A percentile compares a stretch with the other conserved stretches of the same genome.
phyloP scores from a whole-genome alignment of 2,113 vertebrate genomes.

The Aspiorhynchus laticeps region DNA sequence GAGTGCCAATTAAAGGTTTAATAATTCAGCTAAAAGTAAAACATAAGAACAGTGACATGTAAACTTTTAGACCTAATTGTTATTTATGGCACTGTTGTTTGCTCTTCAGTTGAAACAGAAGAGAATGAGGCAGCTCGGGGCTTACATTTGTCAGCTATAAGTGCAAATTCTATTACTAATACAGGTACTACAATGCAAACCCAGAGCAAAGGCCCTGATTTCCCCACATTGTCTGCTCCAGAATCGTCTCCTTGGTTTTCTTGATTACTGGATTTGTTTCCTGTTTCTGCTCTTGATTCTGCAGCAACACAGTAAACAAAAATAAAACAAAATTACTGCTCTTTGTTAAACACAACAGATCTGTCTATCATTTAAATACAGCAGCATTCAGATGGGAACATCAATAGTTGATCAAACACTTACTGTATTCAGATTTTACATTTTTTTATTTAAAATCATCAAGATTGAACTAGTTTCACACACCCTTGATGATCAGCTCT shows the following conservation, averaged over 20 bases:
- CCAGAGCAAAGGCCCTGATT: neutral
- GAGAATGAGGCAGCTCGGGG: too few relatives aligned
- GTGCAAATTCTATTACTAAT: neutral
- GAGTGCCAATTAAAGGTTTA: too few relatives aligned
- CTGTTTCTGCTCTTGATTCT: neutral
- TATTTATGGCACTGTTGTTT: too few relatives aligned
- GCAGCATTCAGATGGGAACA: neutral
- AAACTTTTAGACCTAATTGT: too few relatives aligned
- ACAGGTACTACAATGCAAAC: neutral
- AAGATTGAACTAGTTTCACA: neutral
- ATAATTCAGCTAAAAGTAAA: too few relatives aligned
- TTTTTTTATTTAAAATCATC: too few relatives aligned
- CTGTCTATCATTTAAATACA: neutral
- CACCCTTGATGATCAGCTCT: neutral
- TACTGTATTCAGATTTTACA: too few relatives aligned
- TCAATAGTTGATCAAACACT: neutral
- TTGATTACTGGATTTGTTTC: neutral
- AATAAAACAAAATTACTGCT: neutral
- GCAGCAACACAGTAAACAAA: neutral
- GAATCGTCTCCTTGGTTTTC: neutral
- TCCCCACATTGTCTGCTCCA: neutral
- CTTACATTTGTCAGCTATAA: too few relatives aligned
- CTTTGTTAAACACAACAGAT: neutral
- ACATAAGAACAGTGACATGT: too few relatives aligned
- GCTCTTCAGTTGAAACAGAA: too few relatives aligned